These are phyloP conservation scores for Dendrocincla tyrannina DNA, from an alignment of 2,797 vertebrate genomes.

Conservation along the genomic window DNA sequence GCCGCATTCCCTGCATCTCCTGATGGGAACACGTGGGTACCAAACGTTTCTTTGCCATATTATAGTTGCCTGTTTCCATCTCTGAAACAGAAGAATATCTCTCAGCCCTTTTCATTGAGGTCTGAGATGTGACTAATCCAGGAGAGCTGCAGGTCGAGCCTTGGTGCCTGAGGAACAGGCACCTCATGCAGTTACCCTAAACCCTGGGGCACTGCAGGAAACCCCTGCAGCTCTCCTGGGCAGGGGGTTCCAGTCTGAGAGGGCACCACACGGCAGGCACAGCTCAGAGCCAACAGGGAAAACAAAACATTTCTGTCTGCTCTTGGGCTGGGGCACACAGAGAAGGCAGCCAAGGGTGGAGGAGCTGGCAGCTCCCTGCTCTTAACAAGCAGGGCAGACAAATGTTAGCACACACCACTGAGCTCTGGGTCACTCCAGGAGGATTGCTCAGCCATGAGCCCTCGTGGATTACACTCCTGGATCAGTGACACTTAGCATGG, in stretches of 20 bases:
- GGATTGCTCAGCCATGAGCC: rapidly evolving
- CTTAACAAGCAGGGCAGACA: neutral
- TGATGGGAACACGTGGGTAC: neutral
- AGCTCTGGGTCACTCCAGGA: neutral
- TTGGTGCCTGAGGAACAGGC: neutral
- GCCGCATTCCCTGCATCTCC: neutral
- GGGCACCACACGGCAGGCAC: neutral
- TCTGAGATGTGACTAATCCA: neutral
- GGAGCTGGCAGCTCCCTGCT: neutral
- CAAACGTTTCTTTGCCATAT: neutral
- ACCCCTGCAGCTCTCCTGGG: neutral
- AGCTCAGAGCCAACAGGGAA: neutral
- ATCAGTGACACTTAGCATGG: rapidly evolving
- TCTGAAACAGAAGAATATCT: neutral
- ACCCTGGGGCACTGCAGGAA: neutral
- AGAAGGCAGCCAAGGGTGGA: neutral
- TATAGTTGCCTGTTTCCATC: neutral
- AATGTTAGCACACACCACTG: neutral
- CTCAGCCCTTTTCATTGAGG: neutral
- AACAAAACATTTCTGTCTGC: neutral
- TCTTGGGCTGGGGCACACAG: neutral
- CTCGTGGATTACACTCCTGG: neutral
- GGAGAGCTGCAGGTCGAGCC: neutral
- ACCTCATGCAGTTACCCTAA: neutral
- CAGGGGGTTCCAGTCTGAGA: neutral